Evolutionary conservation across 2,888 invertebrate species (phyloP).

Genomic region (Timandra comae): DNA sequence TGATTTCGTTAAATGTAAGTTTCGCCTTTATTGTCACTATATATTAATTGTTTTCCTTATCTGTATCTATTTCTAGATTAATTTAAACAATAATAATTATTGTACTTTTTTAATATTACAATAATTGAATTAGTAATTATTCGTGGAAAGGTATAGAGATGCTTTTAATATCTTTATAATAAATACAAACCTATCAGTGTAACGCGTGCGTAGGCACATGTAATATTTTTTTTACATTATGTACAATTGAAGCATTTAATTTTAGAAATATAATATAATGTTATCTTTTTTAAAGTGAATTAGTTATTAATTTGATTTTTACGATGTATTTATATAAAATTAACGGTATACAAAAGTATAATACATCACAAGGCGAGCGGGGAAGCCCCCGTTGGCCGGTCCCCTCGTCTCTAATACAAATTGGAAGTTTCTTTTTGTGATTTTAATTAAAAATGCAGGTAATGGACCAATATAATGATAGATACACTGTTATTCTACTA

Average conservation of each 20-base stretch:
- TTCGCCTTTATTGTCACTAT: slow-evolving; percentile 62
- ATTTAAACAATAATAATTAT: slow-evolving; percentile 59
- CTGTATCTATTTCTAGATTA: slow-evolving; percentile 68
- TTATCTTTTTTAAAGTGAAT: slow-evolving; percentile 55
- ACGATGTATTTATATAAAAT: slow-evolving; percentile 59
- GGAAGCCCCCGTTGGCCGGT: slow-evolving; percentile 21
- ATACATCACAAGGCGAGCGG: slow-evolving; percentile 63
- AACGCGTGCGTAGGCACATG: slow-evolving; percentile 25
- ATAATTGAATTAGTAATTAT: slow-evolving; percentile 66
- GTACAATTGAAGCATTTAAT: slow-evolving; percentile 76
- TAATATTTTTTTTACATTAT: slow-evolving; percentile 50
- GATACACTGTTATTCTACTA: slow-evolving; percentile 54
- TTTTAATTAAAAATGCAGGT: slow-evolving; percentile 32
- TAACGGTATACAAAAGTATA: slow-evolving; percentile 58
- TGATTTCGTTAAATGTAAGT: slow-evolving; percentile 52
- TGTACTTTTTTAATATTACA: slow-evolving; percentile 63
- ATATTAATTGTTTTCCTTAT: slow-evolving; percentile 62
- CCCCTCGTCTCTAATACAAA: slow-evolving; percentile 1
- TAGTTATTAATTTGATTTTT: slow-evolving; percentile 50
- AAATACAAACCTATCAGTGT: slow-evolving; percentile 13
- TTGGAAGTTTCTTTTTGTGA: slow-evolving; percentile 27
- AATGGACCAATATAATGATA: slow-evolving; percentile 64
- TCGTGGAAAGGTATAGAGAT: slow-evolving; percentile 54
- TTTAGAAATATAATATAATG: slow-evolving; percentile 73
- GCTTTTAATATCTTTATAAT: slow-evolving; percentile 39